These are phyloP conservation scores for Ichneumon xanthorius DNA, from an alignment of 2,888 invertebrate genomes.

Conservation along the genomic window DNA sequence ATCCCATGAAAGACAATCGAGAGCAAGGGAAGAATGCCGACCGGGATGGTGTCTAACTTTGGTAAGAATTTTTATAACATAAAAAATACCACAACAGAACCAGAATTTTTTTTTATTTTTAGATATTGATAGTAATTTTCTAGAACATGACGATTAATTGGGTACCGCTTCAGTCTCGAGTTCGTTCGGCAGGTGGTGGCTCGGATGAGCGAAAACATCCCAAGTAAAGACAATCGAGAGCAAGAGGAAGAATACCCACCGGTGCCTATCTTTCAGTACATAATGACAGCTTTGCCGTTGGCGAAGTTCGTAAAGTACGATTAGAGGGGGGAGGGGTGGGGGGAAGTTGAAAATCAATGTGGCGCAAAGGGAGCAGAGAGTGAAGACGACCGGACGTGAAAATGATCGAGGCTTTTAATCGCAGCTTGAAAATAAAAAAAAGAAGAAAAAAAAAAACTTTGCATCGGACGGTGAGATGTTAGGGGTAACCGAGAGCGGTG, in stretches of 20 bases:
- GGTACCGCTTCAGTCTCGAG: background rate
- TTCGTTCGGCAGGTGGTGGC: too few species aligned
- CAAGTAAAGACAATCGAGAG: background rate
- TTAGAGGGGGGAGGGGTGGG: background rate
- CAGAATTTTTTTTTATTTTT: too few species aligned
- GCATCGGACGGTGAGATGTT: slow-evolving; percentile 61
- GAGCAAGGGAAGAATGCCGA: too few species aligned
- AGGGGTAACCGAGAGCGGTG: slow-evolving; percentile 14
- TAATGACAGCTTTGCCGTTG: slow-evolving; percentile 22
- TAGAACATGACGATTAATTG: too few species aligned
- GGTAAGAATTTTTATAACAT: too few species aligned
- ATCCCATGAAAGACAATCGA: background rate
- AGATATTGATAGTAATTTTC: too few species aligned
- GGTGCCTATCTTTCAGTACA: background rate
- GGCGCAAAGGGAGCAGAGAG: slow-evolving; percentile 68
- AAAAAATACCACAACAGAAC: too few species aligned
- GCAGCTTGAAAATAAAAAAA: slow-evolving; percentile 66
- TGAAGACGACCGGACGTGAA: slow-evolving; percentile 71
- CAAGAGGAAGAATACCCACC: background rate
- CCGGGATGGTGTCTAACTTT: too few species aligned
- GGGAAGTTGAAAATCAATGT: slow-evolving; percentile 72
- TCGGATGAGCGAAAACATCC: too few species aligned
- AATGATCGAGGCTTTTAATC: slow-evolving; percentile 76
- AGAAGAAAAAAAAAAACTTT: background rate
- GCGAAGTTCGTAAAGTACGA: slow-evolving; percentile 10